Evolutionary conservation across 1,140 invertebrate genomes (phyloP).

Genomic region (Chymomyza costata): DNA sequence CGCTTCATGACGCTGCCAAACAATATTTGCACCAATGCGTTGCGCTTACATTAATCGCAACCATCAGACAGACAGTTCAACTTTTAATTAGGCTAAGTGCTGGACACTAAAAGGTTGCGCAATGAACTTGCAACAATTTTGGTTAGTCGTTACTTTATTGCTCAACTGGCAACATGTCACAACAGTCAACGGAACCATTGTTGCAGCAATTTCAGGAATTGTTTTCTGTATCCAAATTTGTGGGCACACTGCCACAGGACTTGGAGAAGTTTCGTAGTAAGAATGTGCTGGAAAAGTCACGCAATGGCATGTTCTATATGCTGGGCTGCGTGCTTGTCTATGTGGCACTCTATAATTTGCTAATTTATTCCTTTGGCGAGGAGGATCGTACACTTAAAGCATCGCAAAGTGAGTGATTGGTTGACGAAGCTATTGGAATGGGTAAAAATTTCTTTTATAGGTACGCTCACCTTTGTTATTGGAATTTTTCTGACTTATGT

Average conservation of each 20-base stretch:
- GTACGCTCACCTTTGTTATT: slow-evolving; percentile 73
- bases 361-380: slow-evolving; percentile 63
- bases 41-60: no score
- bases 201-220: slow-evolving; percentile 57
- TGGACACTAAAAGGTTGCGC: no score
- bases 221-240: slow-evolving; percentile 57
- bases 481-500: slow-evolving; percentile 71
- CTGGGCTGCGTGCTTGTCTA: slow-evolving; percentile 33
- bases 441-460: slow-evolving; percentile 24
- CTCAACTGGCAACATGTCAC: slow-evolving; percentile 35
- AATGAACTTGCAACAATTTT: slow-evolving; percentile 20
- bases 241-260: slow-evolving; percentile 60
- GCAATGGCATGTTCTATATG: slow-evolving; percentile 52
- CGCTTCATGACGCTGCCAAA: no score
- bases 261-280: slow-evolving; percentile 41
- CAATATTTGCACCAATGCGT: no score
- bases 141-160: slow-evolving; percentile 2
- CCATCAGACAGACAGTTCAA: no score
- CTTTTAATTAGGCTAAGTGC: no score
- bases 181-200: slow-evolving; percentile 42
- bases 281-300: slow-evolving; percentile 57
- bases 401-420: slow-evolving; percentile 54
- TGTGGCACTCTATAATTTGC: slow-evolving; percentile 55
- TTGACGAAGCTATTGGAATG: background rate
- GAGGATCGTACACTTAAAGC: slow-evolving; percentile 61